Base-by-base conservation (phyloP, 2,888 invertebrate species). In the Xylota sylvarum region DNA sequence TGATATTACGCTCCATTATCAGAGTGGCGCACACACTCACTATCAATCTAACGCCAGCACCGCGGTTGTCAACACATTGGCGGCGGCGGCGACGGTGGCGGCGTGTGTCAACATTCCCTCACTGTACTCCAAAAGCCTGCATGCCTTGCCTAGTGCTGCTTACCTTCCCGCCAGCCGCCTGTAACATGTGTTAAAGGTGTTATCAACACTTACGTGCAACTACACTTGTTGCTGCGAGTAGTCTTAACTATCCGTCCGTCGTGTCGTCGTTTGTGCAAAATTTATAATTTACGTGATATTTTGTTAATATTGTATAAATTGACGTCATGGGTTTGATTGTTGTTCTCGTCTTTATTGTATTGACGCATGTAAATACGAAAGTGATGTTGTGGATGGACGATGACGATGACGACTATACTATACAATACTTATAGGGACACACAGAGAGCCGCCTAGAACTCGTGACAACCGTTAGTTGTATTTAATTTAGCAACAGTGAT, bases 1-100 rank as follows among this genome's bases (percentile, higher is more conserved):
- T 69, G 74, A 64, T 74, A 74, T 64, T 52, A 58, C 64, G 56
- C 62, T 79, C 58, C 46, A 81, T 60, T 85, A 76, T 80, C 80
- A 43, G 50, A 52, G 72, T 23, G 17, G 17, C 46, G 58, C 70
- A 76, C 80, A 72, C 80, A 80, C 64, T 85, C 70, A 46, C 70
- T 77, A 80, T 85, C 72, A 85, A 81, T 85, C 65, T 81, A 65
- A 80, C 80, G 85, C 80, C 74, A 69, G 35, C 78, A 52, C 58
- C 46, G 52, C 62, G 32, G 27, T 56, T 85, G 80, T 80, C 79
- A 84, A 74, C 73, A 84, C 79, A 80, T 72, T 67, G 64, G 76
- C 37, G 2, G 3, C 23, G 23, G 3, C 23, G 23, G 3, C 23
- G 23, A 23, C 23, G 23, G 23, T 23, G 23, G 23, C 3, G 23